These are phyloP conservation scores for Monopis laevigella DNA, from an alignment of 2,888 invertebrate species.

Conservation along the genomic window DNA sequence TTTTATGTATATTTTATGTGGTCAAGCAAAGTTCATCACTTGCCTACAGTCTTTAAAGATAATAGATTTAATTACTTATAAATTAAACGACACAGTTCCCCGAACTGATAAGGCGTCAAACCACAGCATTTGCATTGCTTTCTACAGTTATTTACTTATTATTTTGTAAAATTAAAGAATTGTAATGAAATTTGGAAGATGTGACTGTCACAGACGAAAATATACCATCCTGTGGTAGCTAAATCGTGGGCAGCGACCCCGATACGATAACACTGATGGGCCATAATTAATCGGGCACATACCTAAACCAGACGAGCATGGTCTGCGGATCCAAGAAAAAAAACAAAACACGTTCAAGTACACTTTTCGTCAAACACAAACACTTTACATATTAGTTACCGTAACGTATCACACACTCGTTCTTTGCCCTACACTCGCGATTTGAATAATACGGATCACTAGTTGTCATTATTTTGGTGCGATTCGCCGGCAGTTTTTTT, in stretches of 20 bases:
- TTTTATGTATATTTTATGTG: too few relatives aligned
- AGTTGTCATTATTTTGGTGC: conserved; percentile 56
- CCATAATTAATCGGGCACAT: conserved; percentile 60
- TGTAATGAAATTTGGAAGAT: too few relatives aligned
- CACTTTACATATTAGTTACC: conserved; percentile 29
- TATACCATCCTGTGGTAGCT: conserved; percentile 39
- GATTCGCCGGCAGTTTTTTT: conserved; percentile 49
- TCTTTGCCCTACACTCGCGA: conserved; percentile 56
- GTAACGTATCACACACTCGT: conserved; percentile 61
- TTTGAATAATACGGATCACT: conserved; percentile 54
- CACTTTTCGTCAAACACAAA: conserved; percentile 43
- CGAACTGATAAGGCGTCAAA: conserved; percentile 43
- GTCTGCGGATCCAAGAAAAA: conserved; percentile 38
- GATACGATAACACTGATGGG: conserved; percentile 43
- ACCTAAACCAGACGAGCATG: conserved; percentile 61
- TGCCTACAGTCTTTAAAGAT: conserved; percentile 42
- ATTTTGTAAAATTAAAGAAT: too few relatives aligned
- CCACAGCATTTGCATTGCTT: too few relatives aligned
- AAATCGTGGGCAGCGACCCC: conserved; percentile 53
- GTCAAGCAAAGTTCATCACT: conserved; percentile 44
- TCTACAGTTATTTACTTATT: too few relatives aligned
- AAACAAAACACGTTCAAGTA: conserved; percentile 39
- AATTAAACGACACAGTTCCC: conserved; percentile 57
- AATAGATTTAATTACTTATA: conserved; percentile 59
- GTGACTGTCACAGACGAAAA: conserved; percentile 41